These are phyloP conservation scores for Loripinus fragilis DNA, from an alignment of 2,888 invertebrate species.

Conservation along the genomic window DNA sequence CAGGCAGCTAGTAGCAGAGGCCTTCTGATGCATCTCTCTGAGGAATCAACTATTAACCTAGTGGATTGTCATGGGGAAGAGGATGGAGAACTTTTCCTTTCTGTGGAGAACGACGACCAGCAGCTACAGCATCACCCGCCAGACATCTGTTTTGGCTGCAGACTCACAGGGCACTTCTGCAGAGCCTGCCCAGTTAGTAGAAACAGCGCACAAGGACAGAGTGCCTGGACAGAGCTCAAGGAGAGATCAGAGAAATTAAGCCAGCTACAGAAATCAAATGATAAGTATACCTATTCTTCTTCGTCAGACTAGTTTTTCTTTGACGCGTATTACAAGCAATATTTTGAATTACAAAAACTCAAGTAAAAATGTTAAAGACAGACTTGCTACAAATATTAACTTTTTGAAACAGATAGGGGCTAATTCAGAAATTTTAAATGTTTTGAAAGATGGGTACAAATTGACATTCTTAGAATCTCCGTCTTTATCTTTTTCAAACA, in stretches of 20 bases:
- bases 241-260: no score
- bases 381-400: background rate
- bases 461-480: constrained; percentile 15
- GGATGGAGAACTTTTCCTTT: background rate
- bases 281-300: no score
- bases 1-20: no score
- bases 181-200: no score
- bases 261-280: no score
- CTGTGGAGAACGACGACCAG: background rate
- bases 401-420: background rate
- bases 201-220: no score
- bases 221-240: no score
- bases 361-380: background rate
- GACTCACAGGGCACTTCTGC: no score
- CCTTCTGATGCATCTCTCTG: no score
- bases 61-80: no score
- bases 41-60: background rate
- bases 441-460: constrained; percentile 2
- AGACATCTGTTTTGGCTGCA: no score
- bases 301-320: background rate
- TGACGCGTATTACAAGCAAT: background rate
- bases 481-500: background rate
- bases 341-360: background rate
- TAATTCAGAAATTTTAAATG: background rate
- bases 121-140: no score